Evolutionary conservation across 2,797 vertebrate genomes (phyloP).

Genomic region (Sarcophilus harrisii): DNA sequence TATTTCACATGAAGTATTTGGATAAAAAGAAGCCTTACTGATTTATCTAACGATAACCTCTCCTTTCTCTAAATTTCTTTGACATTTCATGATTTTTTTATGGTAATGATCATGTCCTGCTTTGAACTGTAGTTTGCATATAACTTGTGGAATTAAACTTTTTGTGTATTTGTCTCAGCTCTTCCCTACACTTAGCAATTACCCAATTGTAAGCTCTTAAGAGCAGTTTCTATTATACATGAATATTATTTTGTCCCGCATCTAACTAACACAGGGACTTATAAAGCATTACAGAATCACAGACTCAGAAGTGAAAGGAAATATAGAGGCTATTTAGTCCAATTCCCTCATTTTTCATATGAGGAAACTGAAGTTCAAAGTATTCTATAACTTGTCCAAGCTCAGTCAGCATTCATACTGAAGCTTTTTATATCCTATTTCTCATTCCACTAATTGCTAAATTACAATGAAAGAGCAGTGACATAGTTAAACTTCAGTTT

Average conservation of each 20-base stretch:
- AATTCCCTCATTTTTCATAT: neutral
- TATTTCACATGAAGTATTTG: neutral
- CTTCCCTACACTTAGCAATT: neutral
- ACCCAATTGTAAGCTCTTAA: neutral
- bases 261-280: neutral
- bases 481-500: neutral
- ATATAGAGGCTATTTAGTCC: neutral
- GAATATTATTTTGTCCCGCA: neutral
- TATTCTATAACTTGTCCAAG: neutral
- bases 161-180: neutral
- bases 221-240: neutral
- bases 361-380: neutral
- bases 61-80: neutral
- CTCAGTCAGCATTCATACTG: neutral
- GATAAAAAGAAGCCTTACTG: neutral
- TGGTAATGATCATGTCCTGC: neutral
- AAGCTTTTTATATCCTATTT: neutral
- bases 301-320: neutral
- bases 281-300: neutral
- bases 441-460: neutral
- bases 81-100: neutral
- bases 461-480: neutral
- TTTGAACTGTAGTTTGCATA: neutral
- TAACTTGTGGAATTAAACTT: neutral
- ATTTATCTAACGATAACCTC: neutral